Base-by-base conservation (phyloP, 2,797 vertebrate genomes). In the Huso huso region DNA sequence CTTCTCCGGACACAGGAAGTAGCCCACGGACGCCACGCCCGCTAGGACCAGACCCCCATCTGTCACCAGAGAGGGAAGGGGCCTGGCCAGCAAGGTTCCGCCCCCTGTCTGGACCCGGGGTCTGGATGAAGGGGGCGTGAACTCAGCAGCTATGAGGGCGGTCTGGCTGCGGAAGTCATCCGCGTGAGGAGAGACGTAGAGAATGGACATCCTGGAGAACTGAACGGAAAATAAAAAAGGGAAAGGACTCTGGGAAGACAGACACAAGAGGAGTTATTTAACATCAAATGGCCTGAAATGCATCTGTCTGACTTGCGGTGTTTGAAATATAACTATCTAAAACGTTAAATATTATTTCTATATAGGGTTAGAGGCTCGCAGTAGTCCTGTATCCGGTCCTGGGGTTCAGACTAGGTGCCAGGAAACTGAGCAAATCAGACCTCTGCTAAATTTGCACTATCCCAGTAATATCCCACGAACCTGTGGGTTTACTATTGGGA, bases 101-200 rank as follows among this genome's bases (percentile, higher is more conserved):
- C 84, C 78, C 68, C 88, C 84, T 67, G 80, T 79, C 77, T 86
- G 8, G 62, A 76, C 71, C 73, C 63, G 53, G 0, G 81, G 77
- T 11, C 79, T 63, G 63, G 85, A 74, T 73, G 77, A 6, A 75
- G 76, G 68, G 3, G 76, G 15, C 75, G 81, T 69, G 71, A 85
- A 94, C 72, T 89, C 89, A 18, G 88, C 90, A 15, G 91, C 88
- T 6, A 95, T 76, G 6, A 92, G 90, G 58, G 88, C 86, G 66
- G 90, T 81, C 6, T 92, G 82, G 69, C 93, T 94, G 78, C 89
- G 90, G 78, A 94, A 92, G 82, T 93, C 92, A 70, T 94, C 90
- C 2, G 89, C 85, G 71, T 94, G 86, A 9, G 86, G 81, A 10
- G 88, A 88, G 72, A 90, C 84, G 6, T 91, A 92, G 10, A 94